These are phyloP conservation scores for Onychostruthus taczanowskii DNA, from an alignment of 2,113 vertebrate genomes.

Conservation along the genomic window DNA sequence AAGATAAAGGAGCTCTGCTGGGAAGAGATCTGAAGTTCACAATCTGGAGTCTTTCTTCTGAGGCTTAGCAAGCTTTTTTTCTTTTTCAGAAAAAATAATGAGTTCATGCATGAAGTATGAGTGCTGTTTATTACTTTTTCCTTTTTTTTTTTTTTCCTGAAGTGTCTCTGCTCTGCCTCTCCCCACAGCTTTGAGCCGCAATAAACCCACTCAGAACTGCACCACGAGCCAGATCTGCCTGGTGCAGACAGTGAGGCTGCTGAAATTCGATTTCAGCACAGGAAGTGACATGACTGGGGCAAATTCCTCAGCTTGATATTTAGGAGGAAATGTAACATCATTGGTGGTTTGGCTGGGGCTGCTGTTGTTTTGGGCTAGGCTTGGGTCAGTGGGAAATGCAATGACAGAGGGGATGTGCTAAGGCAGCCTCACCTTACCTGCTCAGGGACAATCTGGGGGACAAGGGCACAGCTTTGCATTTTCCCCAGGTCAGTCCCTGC, in stretches of 20 bases:
- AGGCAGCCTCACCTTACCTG: neutral
- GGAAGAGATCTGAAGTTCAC: neutral
- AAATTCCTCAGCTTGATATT: slow-evolving; percentile 48
- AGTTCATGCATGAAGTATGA: neutral
- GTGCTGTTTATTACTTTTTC: neutral
- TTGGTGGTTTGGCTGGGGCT: slow-evolving; percentile 1
- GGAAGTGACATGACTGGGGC: slow-evolving; percentile 27
- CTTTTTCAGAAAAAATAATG: neutral
- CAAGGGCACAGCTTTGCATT: neutral
- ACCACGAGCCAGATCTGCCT: neutral
- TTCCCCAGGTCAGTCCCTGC: neutral
- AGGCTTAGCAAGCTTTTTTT: neutral
- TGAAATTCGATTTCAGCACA: neutral
- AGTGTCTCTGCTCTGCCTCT: neutral
- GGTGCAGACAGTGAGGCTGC: neutral
- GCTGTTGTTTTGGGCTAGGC: neutral
- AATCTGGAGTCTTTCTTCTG: neutral
- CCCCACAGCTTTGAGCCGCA: neutral
- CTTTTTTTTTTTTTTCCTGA: no score
- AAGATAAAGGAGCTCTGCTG: neutral
- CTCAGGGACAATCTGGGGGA: neutral
- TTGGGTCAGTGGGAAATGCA: neutral
- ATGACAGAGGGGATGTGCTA: neutral
- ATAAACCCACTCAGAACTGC: neutral
- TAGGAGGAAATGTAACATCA: neutral